Base-by-base conservation (phyloP, 1,140 invertebrate species). In the Leucophenga varia region DNA sequence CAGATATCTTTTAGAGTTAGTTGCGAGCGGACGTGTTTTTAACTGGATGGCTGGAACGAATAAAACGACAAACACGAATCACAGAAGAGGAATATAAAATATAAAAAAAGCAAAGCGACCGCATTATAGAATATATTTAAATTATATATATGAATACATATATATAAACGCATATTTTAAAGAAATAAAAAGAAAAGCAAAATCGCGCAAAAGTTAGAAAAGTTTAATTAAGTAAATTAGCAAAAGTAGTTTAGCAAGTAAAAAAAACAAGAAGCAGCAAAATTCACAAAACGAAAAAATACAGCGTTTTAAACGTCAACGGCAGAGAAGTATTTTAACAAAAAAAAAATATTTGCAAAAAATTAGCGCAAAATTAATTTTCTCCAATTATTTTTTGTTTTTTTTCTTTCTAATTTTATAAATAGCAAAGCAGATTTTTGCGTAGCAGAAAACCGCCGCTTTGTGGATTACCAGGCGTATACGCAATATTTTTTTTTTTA, bases 11-110 rank as follows among this genome's bases (percentile, higher is more conserved):
- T 68, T 70, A 72, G 70, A 70, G 58, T 70, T 73, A 72, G 65
- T 63, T 61, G 64, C 55, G 63, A 68, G 65, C 63, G 65, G 70
- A 73, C 60, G 64, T 68, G 64, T 57, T 60, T 59, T 57, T 59
- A 57, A 64, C 67, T 74, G 64, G 72, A 74, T 75, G 74, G 74
- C 74, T 75, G 74, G 73, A 74, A 72, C 59, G 35, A 37, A 16
- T 17, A 16, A 39, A 45, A 18, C 35, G 44, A 67, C 59, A 45
- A 52, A 48, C 49, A 51, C 37, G 51, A 59, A 54, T 49, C 49
- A 55, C 52, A 41, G 57, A 67, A 53, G 22, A 49, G 55, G n/a
- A n/a, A n/a, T n/a, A n/a, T n/a, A n/a, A n/a, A n/a, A n/a, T n/a
- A n/a, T n/a, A n/a, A n/a, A n/a, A n/a, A n/a, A 57, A 55, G 13